Evolutionary conservation across 2,888 invertebrate genomes (phyloP).

Genomic region (Drosophila mercatorum): DNA sequence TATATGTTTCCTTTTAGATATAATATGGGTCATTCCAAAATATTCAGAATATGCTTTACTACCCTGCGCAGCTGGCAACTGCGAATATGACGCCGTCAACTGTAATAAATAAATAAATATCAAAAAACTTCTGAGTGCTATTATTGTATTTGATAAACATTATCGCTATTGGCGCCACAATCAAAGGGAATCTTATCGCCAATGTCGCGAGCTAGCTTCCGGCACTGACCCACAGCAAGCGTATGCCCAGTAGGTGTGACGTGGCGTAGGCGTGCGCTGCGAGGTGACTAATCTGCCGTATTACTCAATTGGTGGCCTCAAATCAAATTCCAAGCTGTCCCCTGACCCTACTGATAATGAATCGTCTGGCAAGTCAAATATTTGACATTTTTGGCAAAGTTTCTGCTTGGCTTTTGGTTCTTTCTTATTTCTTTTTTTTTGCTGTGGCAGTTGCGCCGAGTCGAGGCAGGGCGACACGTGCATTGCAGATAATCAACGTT

Average conservation of each 20-base stretch:
- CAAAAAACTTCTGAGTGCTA: background rate
- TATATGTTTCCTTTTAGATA: no score
- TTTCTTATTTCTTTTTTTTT: background rate
- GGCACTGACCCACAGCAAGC: constrained; percentile 29
- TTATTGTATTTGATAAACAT: background rate
- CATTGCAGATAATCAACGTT: constrained; percentile 75
- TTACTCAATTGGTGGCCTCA: background rate
- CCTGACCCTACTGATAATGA: constrained; percentile 56
- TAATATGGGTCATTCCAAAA: background rate
- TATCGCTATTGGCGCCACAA: background rate
- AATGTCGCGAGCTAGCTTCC: background rate
- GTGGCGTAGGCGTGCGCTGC: background rate
- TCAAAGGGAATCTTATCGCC: constrained; percentile 21
- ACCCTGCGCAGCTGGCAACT: no score
- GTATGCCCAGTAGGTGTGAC: background rate
- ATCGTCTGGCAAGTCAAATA: constrained; percentile 48
- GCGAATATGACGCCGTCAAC: background rate
- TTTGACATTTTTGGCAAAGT: constrained; percentile 63
- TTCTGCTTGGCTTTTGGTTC: constrained; percentile 9
- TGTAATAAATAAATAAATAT: background rate
- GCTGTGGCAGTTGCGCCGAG: constrained; percentile 32
- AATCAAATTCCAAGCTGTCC: background rate
- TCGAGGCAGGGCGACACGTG: constrained; percentile 63
- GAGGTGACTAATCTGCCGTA: background rate
- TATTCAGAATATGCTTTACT: no score